Evolutionary conservation across 2,888 invertebrate genomes (phyloP).

Genomic region (Brassicogethes aeneus): DNA sequence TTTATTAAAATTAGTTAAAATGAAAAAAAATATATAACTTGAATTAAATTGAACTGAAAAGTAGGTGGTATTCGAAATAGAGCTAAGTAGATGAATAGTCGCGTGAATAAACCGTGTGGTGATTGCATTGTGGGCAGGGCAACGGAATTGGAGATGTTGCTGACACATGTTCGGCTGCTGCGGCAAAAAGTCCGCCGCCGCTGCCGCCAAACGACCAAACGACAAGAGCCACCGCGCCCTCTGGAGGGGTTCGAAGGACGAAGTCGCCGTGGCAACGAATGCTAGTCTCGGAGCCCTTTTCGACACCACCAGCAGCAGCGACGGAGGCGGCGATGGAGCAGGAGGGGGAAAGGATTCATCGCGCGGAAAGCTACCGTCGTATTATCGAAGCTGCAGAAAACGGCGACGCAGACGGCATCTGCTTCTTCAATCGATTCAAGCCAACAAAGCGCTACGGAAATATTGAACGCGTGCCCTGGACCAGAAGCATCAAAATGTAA

Average conservation of each 20-base stretch:
- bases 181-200: constrained; percentile 4
- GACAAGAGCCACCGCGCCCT: constrained; percentile 12
- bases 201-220: constrained; percentile 7
- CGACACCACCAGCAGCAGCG: constrained; percentile 40
- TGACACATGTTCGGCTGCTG: constrained; percentile 47
- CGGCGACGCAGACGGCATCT: constrained; percentile 14
- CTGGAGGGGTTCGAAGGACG: constrained; percentile 21
- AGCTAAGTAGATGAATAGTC: too few relatives aligned
- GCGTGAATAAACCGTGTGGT: too few relatives aligned
- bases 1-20: too few relatives aligned
- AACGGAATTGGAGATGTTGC: constrained; percentile 44
- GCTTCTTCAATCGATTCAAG: constrained; percentile 37
- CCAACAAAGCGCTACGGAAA: constrained; percentile 37
- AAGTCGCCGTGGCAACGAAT: constrained; percentile 34
- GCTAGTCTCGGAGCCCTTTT: too few relatives aligned
- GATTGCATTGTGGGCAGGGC: constrained; percentile 43
- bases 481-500: constrained; percentile 37
- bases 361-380: constrained; percentile 43
- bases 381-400: constrained; percentile 37
- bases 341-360: constrained; percentile 48
- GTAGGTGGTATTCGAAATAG: too few relatives aligned
- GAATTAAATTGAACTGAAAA: too few relatives aligned
- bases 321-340: constrained; percentile 37
- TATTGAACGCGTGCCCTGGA: constrained; percentile 36
- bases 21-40: too few relatives aligned